phyloP scores from a whole-genome alignment of 2,797 vertebrate genomes.

The Parauchenoglanis punctatus region DNA sequence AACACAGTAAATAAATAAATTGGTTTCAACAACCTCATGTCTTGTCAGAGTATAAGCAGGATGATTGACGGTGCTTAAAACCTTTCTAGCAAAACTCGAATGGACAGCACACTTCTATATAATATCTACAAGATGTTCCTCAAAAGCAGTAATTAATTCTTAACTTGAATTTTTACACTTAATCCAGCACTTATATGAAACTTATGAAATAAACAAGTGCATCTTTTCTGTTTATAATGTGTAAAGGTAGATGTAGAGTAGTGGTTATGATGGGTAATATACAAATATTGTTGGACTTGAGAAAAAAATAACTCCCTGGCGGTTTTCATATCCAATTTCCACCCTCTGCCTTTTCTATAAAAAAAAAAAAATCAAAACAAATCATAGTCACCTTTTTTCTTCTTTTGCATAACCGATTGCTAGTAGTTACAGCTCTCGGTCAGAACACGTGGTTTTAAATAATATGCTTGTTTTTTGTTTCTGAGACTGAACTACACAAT shows the following conservation, averaged over 20 bases:
- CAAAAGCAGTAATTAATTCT: background rate
- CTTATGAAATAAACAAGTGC: too few species aligned
- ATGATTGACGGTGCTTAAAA: background rate
- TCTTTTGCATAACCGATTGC: background rate
- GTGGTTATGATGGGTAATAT: background rate
- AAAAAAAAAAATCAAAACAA: background rate
- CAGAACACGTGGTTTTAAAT: background rate
- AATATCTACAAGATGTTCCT: background rate
- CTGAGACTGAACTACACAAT: slow-evolving; percentile 5
- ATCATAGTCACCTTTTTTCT: background rate
- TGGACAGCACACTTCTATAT: background rate
- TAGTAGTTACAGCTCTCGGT: background rate
- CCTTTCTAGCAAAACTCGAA: background rate
- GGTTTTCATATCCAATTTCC: background rate
- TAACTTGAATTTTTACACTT: background rate
- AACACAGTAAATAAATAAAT: background rate
- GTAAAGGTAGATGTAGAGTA: too few species aligned
- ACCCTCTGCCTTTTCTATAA: background rate
- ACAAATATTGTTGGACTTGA: background rate
- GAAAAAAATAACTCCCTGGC: background rate
- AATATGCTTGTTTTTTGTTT: background rate
- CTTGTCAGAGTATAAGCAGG: background rate
- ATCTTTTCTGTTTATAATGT: background rate
- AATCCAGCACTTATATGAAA: background rate
- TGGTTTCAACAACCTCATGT: background rate